Conservation (phyloP, 2,797 vertebrate species). For the Rallus crepitans region DNA sequence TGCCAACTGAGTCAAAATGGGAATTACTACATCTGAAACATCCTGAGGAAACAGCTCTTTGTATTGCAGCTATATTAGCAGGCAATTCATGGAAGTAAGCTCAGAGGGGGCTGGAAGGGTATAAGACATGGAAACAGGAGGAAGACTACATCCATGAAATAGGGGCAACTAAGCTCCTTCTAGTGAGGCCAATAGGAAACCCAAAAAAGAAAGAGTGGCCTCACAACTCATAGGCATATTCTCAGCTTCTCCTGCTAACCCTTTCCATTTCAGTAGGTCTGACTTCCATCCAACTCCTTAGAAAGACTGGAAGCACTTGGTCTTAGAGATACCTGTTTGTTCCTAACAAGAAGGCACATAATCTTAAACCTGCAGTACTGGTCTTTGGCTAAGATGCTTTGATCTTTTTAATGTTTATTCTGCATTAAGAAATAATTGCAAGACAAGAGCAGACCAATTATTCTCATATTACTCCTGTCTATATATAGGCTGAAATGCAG, state of each 20-base stretch:
- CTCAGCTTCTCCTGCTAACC: not conserved
- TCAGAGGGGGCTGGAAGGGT: accelerated
- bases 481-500: not conserved
- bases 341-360: not conserved
- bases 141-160: not conserved
- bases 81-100: not conserved
- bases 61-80: not conserved
- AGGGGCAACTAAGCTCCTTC: not conserved
- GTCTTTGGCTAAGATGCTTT: not conserved
- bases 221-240: not conserved
- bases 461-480: not conserved
- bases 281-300: not conserved
- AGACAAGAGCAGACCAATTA: not conserved
- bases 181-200: not conserved
- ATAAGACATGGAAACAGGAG: not conserved
- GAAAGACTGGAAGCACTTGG: not conserved
- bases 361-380: not conserved
- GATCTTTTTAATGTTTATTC: not conserved
- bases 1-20: not conserved
- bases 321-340: not conserved
- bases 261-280: not conserved
- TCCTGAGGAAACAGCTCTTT: not conserved
- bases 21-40: not conserved
- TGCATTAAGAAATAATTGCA: not conserved
- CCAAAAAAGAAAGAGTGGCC: not conserved